Base-by-base conservation (phyloP, 2,113 vertebrate genomes). In the Eulemur macaco region DNA sequence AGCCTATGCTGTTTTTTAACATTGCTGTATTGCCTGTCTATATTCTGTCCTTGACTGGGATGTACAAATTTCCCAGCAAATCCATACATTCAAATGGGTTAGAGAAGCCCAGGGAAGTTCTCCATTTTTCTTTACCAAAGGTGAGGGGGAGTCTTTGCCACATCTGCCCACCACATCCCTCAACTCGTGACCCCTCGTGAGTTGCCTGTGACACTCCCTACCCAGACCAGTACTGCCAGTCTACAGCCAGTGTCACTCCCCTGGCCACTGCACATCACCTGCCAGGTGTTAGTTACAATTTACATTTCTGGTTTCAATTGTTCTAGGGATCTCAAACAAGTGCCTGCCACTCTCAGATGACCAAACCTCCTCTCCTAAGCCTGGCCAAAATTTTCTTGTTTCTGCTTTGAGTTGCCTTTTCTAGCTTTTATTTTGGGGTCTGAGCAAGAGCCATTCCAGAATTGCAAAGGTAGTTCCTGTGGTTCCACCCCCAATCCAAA, bases 391-490 rank as follows among this genome's bases (percentile, higher is more conserved):
- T 5, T 27, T 81, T 69, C 29, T 86, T 11, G 11, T 88, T 86
- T 87, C 83, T 90, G 29, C 47, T 82, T 96, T 7, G 15, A 66
- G 47, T 91, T 92, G 71, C 56, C n/a, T 54, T 71, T 89, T n/a
- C 23, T 60, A 77, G 80, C 47, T 86, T 86, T 71, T 95, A 92
- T 90, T 96, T 60, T 76, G 66, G 54, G 34, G n/a, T 71, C 1
- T 86, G 58, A 96, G 91, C 77, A 76, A 92, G 71, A 94, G 18
- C 39, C 39, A 82, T 56, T 93, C 45, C 58, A 96, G 64, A 92
- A 77, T 58, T 92, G 45, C 74, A 86, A 95, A 95, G 84, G 95
- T 81, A 94, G 85, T 97, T 96, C 42, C 89, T 77, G 94, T 86
- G 78, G 93, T 80, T 96, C 45, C 50, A 91, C n/a, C 52, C 52